Evolutionary conservation across 2,113 vertebrate genomes (phyloP).

Genomic region (Morone saxatilis): DNA sequence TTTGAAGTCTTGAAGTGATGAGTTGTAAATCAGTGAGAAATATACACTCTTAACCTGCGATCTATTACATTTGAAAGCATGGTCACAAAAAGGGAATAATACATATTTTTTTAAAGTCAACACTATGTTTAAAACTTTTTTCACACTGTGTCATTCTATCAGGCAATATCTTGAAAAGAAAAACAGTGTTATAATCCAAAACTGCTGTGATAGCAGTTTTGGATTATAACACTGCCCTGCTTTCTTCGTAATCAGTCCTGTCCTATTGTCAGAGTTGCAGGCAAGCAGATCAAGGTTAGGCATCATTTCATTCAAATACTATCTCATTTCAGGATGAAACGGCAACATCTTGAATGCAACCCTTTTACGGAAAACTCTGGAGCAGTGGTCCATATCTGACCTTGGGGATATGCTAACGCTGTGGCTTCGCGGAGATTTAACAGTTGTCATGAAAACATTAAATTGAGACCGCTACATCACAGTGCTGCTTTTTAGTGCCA

Average conservation of each 20-base stretch:
- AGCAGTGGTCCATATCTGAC: slow-evolving; percentile 67
- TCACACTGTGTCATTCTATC: neutral
- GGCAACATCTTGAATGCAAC: slow-evolving; percentile 62
- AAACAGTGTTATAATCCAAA: neutral
- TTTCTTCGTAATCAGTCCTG: slow-evolving; percentile 17
- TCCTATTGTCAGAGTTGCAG: slow-evolving; percentile 25
- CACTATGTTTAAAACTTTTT: neutral
- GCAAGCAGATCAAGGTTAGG: slow-evolving; percentile 4
- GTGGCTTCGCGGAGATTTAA: slow-evolving; percentile 71
- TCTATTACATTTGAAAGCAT: slow-evolving; percentile 39
- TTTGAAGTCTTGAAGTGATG: slow-evolving; percentile 52
- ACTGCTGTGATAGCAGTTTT: neutral
- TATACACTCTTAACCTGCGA: slow-evolving; percentile 30
- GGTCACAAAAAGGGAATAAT: slow-evolving; percentile 1
- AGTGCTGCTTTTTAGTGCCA: slow-evolving; percentile 59
- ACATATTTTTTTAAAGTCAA: neutral
- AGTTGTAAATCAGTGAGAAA: slow-evolving; percentile 55
- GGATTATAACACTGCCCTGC: neutral
- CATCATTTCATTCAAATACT: slow-evolving; percentile 40
- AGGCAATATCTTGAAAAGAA: neutral
- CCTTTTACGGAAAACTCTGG: slow-evolving; percentile 45
- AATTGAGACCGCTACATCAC: slow-evolving; percentile 79
- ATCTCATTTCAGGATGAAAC: slow-evolving; percentile 60
- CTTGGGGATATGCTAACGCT: slow-evolving; percentile 66
- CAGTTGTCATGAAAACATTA: slow-evolving; percentile 78